Evolutionary conservation across 2,113 vertebrate genomes (phyloP), one percentile per base, ranked within the genome.

Genomic region (Boulengeromyrus knoepffleri): DNA sequence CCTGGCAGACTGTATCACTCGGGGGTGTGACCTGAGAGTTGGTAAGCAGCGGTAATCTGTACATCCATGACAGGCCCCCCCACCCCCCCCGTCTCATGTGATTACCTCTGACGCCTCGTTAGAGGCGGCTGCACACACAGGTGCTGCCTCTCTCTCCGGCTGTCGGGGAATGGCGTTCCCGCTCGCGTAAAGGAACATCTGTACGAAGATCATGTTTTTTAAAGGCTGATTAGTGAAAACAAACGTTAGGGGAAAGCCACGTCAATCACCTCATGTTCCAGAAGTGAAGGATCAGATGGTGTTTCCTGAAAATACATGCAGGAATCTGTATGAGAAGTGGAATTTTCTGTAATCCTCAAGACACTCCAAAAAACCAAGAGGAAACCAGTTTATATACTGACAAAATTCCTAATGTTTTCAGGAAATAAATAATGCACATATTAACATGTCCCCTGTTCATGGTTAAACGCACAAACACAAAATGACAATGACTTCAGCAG

Each of bases 101-200:
- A 89, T 85, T 89, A 89, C 88, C 50, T 36, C 58, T 62, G 70
- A 89, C 24, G 47, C 31, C 66, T 70, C 19, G 27, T 52, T 89
- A 53, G 88, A 89, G 66, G 27, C 49, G 36, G 27, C 45, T 17
- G 15, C 46, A 4, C 24, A 5, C n/a, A 15, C 62, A 74, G 58
- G 88, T 77, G 21, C 42, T 62, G n/a, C 45, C 42, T 52, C 50
- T 36, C 77, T 53, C 47, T 49, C 49, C 52, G 19, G 46, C 31
- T 84, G 8, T 27, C 27, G 27, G 27, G 27, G 21, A 80, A 52
- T 39, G 19, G 10, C 8, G n/a, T 86, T 31, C n/a, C 46, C 31
- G n/a, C 19, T n/a, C 49, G n/a, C 10, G 49, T 52, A 49, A 53
- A 36, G n/a, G 49, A 87, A 87, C 85, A 87, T 56, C 49, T 53